phyloP scores from a whole-genome alignment of 2,797 vertebrate species.

The Fringilla coelebs region DNA sequence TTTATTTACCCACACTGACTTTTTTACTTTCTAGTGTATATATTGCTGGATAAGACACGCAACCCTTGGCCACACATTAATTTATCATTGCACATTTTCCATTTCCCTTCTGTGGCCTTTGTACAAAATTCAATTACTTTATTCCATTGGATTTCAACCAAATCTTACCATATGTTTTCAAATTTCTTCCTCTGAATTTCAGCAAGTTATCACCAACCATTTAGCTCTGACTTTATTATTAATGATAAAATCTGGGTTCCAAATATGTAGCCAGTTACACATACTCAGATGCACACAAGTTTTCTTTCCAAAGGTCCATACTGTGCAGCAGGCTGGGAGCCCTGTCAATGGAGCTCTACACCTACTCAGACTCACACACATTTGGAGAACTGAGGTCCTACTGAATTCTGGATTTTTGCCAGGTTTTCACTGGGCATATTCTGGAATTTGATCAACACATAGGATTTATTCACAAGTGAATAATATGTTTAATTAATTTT shows the following conservation, averaged over 20 bases:
- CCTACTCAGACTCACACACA: not conserved
- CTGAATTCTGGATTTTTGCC: not conserved
- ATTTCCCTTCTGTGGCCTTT: conserved; percentile 61
- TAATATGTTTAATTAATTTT: conserved; percentile 18
- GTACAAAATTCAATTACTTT: conserved; percentile 66
- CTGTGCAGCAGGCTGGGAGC: not conserved
- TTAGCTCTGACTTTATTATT: conserved; percentile 61
- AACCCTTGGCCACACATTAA: conserved; percentile 60
- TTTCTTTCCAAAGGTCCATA: not conserved
- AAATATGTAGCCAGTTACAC: conserved; percentile 21
- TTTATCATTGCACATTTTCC: conserved; percentile 60
- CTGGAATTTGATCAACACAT: not conserved
- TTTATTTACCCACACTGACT: conserved; percentile 57
- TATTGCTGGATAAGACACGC: conserved; percentile 17
- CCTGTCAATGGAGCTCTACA: not conserved
- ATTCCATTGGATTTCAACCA: conserved; percentile 44
- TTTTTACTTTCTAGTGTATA: conserved; percentile 32
- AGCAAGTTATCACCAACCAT: conserved; percentile 54
- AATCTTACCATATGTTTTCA: conserved; percentile 60
- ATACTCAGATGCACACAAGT: not conserved
- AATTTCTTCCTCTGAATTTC: conserved; percentile 59
- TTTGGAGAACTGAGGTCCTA: not conserved
- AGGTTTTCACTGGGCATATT: not conserved
- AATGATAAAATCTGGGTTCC: conserved; percentile 57
- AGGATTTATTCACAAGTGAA: conserved; percentile 10